Evolutionary conservation across 2,888 invertebrate species (phyloP), one percentile per base, ranked within the genome.

Genomic region (Hypercompe scribonia): DNA sequence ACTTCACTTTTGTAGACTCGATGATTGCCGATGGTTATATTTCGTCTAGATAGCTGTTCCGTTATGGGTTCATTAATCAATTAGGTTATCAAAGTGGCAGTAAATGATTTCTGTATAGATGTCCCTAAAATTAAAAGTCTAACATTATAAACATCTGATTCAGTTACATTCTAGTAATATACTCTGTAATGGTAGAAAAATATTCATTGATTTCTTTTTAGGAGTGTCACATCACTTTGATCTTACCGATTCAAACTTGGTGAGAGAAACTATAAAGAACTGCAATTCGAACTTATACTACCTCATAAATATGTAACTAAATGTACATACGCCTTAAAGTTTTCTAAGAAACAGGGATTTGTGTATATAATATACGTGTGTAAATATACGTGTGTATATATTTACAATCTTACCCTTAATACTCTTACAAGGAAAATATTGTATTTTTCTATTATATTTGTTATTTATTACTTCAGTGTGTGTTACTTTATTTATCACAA

Each of bases 261-360:
- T 39, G 42, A 65, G 63, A 42, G 69, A 50, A 78, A 74, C 73
- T 80, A 74, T 77, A 76, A 75, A 65, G 68, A 73, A 75, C 71
- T 79, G 75, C 74, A 79, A 74, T 68, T 63, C 64, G 54, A 61
- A 68, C 39, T 69, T 73, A 28, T 42, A 54, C 42, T 58, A 24
- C 39, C 71, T 66, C 71, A 71, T 66, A 71, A 71, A 66, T 71
- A 71, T 71, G 71, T 71, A 71, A 66, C 58, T 58, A 71, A 58
- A 66, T 42, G 54, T 65, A 39, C 61, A 66, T 58, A 71, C 42
- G 71, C 42, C 65, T 46, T 66, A 58, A 58, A 58, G 58, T 54
- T 70, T 54, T 13, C 39, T 54, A 39, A 66, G 36, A 39, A 66
- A 66, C 24, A 13, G 28, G 73, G 42, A 70, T n/a, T n/a, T n/a